Evolutionary conservation across 2,888 invertebrate genomes (phyloP).

Genomic region (Pharmacophagus antenor): DNA sequence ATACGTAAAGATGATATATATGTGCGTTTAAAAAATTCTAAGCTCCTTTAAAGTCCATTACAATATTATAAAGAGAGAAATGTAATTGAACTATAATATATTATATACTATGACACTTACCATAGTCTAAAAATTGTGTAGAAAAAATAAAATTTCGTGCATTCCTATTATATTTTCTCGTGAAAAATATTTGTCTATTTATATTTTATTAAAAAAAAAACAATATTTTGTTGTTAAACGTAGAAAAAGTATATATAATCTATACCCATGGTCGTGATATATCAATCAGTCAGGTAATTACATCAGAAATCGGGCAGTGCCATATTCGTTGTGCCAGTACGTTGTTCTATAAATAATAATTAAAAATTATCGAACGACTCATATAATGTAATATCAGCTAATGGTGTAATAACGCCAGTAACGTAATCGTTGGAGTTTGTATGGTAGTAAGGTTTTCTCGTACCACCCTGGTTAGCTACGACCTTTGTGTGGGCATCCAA

Average conservation of each 20-base stretch:
- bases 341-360: not conserved
- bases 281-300: not conserved
- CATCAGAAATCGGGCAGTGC: constrained; percentile 9
- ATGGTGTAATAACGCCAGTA: too few relatives aligned
- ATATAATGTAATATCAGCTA: too few relatives aligned
- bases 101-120: not conserved
- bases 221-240: not conserved
- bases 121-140: constrained; percentile 16
- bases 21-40: constrained; percentile 24
- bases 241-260: not conserved
- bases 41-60: constrained; percentile 18
- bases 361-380: too few relatives aligned
- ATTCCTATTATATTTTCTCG: not conserved
- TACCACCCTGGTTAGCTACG: too few relatives aligned
- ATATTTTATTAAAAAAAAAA: too few relatives aligned
- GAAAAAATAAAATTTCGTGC: constrained; percentile 6
- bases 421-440: too few relatives aligned
- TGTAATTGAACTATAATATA: constrained; percentile 1
- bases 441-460: not conserved
- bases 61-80: not conserved
- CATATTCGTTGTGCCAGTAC: constrained; percentile 18
- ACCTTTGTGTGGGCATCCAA: too few relatives aligned
- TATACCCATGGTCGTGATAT: not conserved
- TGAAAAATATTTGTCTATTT: not conserved
- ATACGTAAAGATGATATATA: constrained; percentile 1